A percentile compares a stretch with the other conserved stretches of the same genome.
phyloP scores from a whole-genome alignment of 2,888 invertebrate genomes.

The Drosophila atripex region DNA sequence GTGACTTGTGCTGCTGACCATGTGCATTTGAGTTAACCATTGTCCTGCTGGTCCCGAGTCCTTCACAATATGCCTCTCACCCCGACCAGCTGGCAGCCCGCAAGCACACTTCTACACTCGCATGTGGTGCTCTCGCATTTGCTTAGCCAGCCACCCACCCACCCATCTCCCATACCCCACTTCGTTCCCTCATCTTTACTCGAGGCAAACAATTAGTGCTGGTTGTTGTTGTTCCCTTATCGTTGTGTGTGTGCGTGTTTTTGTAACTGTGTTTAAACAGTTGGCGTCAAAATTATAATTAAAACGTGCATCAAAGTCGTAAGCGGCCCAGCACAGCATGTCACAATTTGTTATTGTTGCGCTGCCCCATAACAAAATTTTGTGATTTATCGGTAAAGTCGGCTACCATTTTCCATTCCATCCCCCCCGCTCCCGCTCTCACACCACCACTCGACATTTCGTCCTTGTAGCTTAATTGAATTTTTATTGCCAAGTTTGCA shows the following conservation, averaged over 20 bases:
- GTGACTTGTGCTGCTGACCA: constrained; percentile 67
- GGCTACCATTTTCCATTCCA: constrained; percentile 9
- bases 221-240: constrained; percentile 48
- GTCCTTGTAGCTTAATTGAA: constrained; percentile 77
- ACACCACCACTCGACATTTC: constrained; percentile 69
- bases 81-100: no score
- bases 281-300: constrained; percentile 81
- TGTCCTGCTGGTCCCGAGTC: constrained; percentile 52
- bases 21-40: constrained; percentile 56
- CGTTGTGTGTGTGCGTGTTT: constrained; percentile 27
- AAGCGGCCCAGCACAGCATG: constrained; percentile 65
- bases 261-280: constrained; percentile 72
- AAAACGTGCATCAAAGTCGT: constrained; percentile 80
- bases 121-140: constrained; percentile 20
- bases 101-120: constrained; percentile 3
- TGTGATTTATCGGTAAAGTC: constrained; percentile 47
- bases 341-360: constrained; percentile 62
- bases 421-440: constrained; percentile 3
- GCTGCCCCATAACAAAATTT: constrained; percentile 36
- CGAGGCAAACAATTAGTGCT: constrained; percentile 38
- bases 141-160: neutral
- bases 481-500: constrained; percentile 80
- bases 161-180: neutral
- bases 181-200: constrained; percentile 5
- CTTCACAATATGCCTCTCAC: constrained; percentile 1